Evolutionary conservation across 2,888 invertebrate genomes (phyloP), one percentile per base, ranked within the genome.

Genomic region (Herminia tarsipennalis): DNA sequence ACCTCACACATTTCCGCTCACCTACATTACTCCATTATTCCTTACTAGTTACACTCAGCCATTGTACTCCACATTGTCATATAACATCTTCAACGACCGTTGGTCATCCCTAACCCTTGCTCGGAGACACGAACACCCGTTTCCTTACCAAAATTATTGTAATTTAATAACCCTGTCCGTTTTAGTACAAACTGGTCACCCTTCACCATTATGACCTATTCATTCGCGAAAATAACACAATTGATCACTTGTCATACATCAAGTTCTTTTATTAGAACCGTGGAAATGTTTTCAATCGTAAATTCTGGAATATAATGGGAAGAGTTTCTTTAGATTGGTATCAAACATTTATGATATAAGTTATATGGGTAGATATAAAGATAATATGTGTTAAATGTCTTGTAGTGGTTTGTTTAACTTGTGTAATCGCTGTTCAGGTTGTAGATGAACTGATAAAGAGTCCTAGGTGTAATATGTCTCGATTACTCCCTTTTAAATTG

Each of bases 171-270:
- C 82, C 79, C 70, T 47, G 74, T 67, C 68, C 59, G 46, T 61
- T 55, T 38, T 33, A 45, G 35, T 43, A 4, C 9, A 14, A 66
- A 74, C 81, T 71, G 64, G 72, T 40, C 36, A 40, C 71, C 73
- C 69, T 64, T 61, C 55, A 39, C 60, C 62, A 81, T 85, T 81
- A 77, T 56, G 58, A 67, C 37, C 66, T 66, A 83, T 83, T 85
- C 86, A 82, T 62, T 81, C 71, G 82, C 78, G 63, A 83, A 81
- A 76, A 71, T 75, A 71, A 63, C 63, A 88, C 86, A 88, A 89
- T 86, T 80, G 87, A 83, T 88, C 87, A 88, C 88, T 88, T 88
- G 88, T 83, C 83, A 79, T 67, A 66, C 54, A 56, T 62, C 65
- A 62, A 73, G 76, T 81, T 81, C 81, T 81, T 62, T 65, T 74